Base-by-base conservation (phyloP, 2,888 invertebrate species). In the Epistrophella euchroma region DNA sequence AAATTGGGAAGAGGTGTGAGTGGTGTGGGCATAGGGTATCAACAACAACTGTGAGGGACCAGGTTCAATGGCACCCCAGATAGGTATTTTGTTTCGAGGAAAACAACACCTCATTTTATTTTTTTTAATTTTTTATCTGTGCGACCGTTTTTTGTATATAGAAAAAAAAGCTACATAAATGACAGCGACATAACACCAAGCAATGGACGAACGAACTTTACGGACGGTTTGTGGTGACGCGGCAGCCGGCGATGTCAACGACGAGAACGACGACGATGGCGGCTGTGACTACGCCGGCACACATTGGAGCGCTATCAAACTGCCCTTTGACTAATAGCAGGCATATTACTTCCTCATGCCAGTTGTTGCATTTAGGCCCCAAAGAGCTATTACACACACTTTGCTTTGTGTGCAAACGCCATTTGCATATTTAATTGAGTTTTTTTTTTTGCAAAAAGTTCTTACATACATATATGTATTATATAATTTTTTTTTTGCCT, bases 301-400 rank as follows among this genome's bases (percentile, higher is more conserved):
- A 85, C 85, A 81, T 85, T 81, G 85, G 85, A 81, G 85, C 85
- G 80, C 76, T 85, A 81, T 85, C 81, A 85, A 70, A 85, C 81
- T 82, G 86, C 86, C 86, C 86, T 86, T 86, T 86, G 86, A 86
- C 86, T 86, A 86, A 86, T 86, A 66, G 68, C 81, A 78, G 82
- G 73, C 85, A 85, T 85, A 85, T 82, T 86, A 86, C 86, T 86
- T 86, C 86, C 86, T 86, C 86, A 86, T 86, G 82, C 82, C 78
- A 74, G 77, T 77, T 86, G 86, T 82, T 86, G 86, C 86, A 86
- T 82, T 86, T 82, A 86, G 86, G 73, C 82, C 74, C 86, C 86
- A 66, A 82, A 71, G 78, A 86, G 86, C 86, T 86, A 82, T 86
- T 86, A 86, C 86, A 82, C 86, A 78, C 86, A 78, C 82, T 82